phyloP scores from a whole-genome alignment of 1,140 invertebrate species.

The Dolichoris vasculosae region DNA sequence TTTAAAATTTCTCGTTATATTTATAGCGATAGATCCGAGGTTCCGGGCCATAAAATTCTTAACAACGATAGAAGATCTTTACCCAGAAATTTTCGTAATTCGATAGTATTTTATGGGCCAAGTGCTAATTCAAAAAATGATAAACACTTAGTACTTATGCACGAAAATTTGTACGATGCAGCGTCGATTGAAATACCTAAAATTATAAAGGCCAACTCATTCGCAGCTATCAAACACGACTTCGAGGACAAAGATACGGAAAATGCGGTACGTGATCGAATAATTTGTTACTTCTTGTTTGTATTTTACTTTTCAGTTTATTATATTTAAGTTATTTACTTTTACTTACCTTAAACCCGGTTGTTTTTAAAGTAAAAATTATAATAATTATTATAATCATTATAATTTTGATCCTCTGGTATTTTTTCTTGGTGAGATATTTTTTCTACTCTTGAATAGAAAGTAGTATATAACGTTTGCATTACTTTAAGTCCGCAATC shows the following conservation, averaged over 20 bases:
- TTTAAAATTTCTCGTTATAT: background rate
- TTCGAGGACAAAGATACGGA: slow-evolving; percentile 5
- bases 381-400: no score
- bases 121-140: background rate
- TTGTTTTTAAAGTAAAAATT: no score
- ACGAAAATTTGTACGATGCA: background rate
- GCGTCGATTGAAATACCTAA: background rate
- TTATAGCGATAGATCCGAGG: background rate
- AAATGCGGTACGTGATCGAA: slow-evolving; percentile 35
- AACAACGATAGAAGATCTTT: background rate
- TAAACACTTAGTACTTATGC: background rate
- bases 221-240: slow-evolving; percentile 2
- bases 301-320: no score
- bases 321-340: background rate
- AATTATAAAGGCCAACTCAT: slow-evolving; percentile 17
- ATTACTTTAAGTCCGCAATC: no score
- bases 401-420: no score
- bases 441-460: background rate
- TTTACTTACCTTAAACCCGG: background rate
- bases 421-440: background rate
- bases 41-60: background rate
- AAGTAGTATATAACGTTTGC: background rate
- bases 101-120: background rate
- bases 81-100: background rate
- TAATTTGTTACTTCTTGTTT: background rate